Evolutionary conservation across 2,113 vertebrate genomes (phyloP), one percentile per base, ranked within the genome.

Genomic region (Megaleporinus macrocephalus): DNA sequence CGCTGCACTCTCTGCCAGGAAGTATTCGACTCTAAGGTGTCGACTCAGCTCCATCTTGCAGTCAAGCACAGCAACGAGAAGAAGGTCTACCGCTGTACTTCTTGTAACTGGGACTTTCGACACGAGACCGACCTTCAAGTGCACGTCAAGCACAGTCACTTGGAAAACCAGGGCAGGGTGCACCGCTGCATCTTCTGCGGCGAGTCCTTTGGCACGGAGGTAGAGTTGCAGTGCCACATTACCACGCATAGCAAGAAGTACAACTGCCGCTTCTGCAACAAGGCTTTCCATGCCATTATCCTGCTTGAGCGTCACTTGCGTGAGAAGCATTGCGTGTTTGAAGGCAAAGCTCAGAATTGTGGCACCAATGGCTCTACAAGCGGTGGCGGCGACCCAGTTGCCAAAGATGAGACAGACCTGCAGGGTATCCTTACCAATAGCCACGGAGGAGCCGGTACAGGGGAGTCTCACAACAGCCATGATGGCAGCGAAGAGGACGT

Each of bases 231-330:
- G 91, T 99, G 98, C 79, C 98, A 99, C 91, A 98, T 99, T 83
- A 99, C 98, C 59, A 99, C 96, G 0, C 98, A 99, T 91, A 99
- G 98, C 89, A 98, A 99, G 90, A 98, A 98, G 90, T 98, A 97
- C 88, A 98, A 98, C 91, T 99, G 98, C 89, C 97, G 96, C 85
- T 99, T 99, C 93, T 99, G 98, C 93, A 98, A 97, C 91, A 98
- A 99, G 85, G 97, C 97, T 85, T 99, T 99, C 91, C 98, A 99
- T 11, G 97, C 97, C 24, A 96, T 97, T 57, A 96, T 97, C 83
- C 90, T 98, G 88, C 92, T 99, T 84, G 98, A 99, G 92, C 97
- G 97, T 44, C 98, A 99, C 91, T 87, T 99, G 87, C 91, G 97
- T 69, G 97, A 99, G 85, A 98, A 98, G 82, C 97, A 98, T 59